phyloP scores from a whole-genome alignment of 2,888 invertebrate genomes.

The Archips crataeganus region DNA sequence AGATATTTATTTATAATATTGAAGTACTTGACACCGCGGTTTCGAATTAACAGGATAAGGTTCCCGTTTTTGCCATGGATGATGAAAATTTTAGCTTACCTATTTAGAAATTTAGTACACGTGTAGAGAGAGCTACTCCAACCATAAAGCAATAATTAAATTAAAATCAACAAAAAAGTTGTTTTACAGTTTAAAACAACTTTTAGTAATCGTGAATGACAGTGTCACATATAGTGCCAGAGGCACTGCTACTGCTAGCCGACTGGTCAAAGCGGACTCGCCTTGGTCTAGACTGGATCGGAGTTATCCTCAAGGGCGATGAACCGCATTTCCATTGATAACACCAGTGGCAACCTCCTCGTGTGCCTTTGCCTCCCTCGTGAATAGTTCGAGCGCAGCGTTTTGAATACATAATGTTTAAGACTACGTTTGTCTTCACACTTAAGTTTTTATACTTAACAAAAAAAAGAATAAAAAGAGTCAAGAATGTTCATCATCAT shows the following conservation, averaged over 20 bases:
- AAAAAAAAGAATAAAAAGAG: too few species aligned
- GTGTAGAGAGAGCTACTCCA: too few species aligned
- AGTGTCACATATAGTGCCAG: not conserved
- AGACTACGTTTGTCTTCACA: not conserved
- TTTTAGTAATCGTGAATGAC: not conserved
- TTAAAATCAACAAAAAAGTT: too few species aligned
- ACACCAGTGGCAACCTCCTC: slow-evolving; percentile 19
- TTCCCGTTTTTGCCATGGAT: too few species aligned
- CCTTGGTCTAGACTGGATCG: not conserved
- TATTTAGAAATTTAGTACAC: too few species aligned
- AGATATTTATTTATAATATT: not conserved
- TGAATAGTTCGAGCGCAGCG: slow-evolving; percentile 11
- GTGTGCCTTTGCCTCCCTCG: slow-evolving; percentile 16
- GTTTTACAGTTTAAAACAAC: too few species aligned
- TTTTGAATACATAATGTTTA: slow-evolving; percentile 1
- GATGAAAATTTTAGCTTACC: too few species aligned
- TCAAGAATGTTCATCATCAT: too few species aligned
- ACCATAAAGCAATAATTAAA: too few species aligned
- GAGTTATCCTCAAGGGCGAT: slow-evolving; percentile 1
- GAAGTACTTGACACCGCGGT: too few species aligned
- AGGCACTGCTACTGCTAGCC: not conserved
- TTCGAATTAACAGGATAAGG: too few species aligned
- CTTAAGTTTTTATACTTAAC: not conserved
- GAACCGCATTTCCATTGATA: slow-evolving; percentile 40
- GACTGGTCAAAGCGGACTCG: not conserved